Percentiles rank a stretch among this genome's conserved stretches.
Evolutionary conservation across 2,888 invertebrate species (phyloP).

Genomic region (Sinelater perroti): DNA sequence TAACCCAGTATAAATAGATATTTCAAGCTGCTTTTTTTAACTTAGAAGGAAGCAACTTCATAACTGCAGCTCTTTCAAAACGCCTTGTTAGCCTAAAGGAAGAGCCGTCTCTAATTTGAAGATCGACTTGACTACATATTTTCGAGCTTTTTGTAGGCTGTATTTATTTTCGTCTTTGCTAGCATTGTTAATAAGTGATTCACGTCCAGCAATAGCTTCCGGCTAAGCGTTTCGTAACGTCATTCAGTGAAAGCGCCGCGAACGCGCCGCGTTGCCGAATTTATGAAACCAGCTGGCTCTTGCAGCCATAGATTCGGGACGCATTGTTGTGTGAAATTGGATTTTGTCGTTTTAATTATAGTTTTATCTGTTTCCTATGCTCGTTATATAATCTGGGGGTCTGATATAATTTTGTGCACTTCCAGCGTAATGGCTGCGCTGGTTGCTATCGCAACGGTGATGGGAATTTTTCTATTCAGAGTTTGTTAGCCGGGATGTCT

Average conservation of each 20-base stretch:
- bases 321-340: constrained; percentile 61
- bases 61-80: constrained; percentile 4
- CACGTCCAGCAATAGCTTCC: too few relatives aligned
- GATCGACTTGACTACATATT: too few relatives aligned
- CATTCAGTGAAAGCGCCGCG: constrained; percentile 16
- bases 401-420: constrained; percentile 19
- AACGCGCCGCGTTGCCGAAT: constrained; percentile 29
- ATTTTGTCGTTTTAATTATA: constrained; percentile 61
- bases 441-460: too few relatives aligned
- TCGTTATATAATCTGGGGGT: constrained; percentile 54
- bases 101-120: constrained; percentile 4
- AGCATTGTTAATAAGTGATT: too few relatives aligned
- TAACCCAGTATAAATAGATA: too few relatives aligned
- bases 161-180: too few relatives aligned
- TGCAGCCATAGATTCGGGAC: constrained; percentile 52
- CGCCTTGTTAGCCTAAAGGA: constrained; percentile 8
- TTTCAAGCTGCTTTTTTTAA: too few relatives aligned
- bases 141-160: too few relatives aligned
- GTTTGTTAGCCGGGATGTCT: too few relatives aligned
- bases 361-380: constrained; percentile 57
- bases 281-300: constrained; percentile 29
- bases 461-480: too few relatives aligned
- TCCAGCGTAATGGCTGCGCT: neutral
- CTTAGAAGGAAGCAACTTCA: neutral
- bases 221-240: constrained; percentile 11